Base-by-base conservation (phyloP, 2,113 vertebrate genomes). In the Gymnocephalus cernua region DNA sequence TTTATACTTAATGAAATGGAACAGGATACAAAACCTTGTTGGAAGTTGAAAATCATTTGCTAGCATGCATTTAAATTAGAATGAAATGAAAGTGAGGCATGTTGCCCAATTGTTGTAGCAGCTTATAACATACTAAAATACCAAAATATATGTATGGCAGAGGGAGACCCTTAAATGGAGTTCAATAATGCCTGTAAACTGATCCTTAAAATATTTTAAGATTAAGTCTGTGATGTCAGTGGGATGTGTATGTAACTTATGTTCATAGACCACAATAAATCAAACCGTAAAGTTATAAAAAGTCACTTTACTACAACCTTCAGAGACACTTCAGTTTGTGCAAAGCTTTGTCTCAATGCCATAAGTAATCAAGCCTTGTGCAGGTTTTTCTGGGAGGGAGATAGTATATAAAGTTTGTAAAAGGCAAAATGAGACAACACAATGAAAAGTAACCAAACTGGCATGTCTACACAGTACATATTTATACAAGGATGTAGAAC, bases 391-490 rank as follows among this genome's bases (percentile, higher is more conserved):
- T 8, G 15, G 29, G 6, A 4, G 44, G 29, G 45, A 9, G 12
- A 1, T 9, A 8, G 9, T 3, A 32, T 16, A 25, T 63, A 48
- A 67, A 58, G 51, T 79, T 72, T 57, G 23, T 2, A 41, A 75
- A 61, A 84, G 16, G 21, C 44, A 77, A 86, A 79, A 66, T 15
- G 14, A 56, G 23, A 80, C 41, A 56, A 68, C 25, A 83, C 21
- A 48, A 65, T 58, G n/a, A 80, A 76, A 45, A 77, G 1, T 6
- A 82, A 74, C 44, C 58, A 18, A 83, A 64, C 32, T 63, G 15
- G 12, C 32, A 64, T 82, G 86, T 81, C 21, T 44, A 16, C 4
- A 82, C 64, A 53, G 59, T 84, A 88, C 16, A 90, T 77, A 91
- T 77, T 67, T 67, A 79, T 88, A 83, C 66, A 82, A 83, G 8